phyloP scores from a whole-genome alignment of 1,140 invertebrate genomes.

The Aphis craccivora region DNA sequence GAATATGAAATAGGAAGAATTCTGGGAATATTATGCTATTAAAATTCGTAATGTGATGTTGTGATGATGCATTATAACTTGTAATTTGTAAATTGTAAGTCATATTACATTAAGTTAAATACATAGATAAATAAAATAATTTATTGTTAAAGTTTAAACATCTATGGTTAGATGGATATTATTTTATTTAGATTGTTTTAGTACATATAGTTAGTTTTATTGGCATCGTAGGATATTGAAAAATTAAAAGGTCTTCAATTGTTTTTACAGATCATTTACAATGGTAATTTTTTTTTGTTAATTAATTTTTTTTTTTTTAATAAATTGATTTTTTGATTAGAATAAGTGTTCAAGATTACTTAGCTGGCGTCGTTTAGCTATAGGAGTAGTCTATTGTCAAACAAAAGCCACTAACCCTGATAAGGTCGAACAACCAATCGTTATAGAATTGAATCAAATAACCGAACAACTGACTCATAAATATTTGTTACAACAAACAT shows the following conservation, averaged over 20 bases:
- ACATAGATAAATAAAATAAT: not conserved
- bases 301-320: not conserved
- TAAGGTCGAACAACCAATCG: not conserved
- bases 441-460: conserved; percentile 20
- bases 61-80: too few species aligned
- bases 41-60: too few species aligned
- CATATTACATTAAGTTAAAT: not conserved
- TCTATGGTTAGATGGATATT: not conserved
- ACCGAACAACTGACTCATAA: conserved; percentile 23
- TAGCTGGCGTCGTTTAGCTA: not conserved
- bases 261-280: not conserved
- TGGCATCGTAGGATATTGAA: not conserved
- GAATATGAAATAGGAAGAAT: too few species aligned
- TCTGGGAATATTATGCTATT: too few species aligned
- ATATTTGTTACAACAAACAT: conserved; percentile 36
- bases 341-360: not conserved
- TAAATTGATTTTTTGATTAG: not conserved
- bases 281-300: not conserved
- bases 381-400: conserved; percentile 18
- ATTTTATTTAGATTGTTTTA: not conserved
- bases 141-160: not conserved
- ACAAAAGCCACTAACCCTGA: not conserved
- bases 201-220: not conserved
- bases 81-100: too few species aligned
- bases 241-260: not conserved